These are phyloP conservation scores for Aphis gossypii DNA, from an alignment of 1,140 invertebrate species.

Conservation along the genomic window DNA sequence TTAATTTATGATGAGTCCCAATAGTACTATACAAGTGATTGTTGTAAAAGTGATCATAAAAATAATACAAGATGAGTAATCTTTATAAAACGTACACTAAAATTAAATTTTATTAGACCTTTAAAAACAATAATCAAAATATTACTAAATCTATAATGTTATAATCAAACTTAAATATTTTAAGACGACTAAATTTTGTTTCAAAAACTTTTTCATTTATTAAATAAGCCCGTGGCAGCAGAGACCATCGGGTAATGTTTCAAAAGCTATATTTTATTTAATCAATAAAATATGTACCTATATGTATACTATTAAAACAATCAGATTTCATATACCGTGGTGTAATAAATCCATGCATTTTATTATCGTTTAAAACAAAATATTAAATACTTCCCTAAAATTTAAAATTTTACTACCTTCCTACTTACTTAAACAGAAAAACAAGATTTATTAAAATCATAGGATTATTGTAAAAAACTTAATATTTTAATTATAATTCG, in stretches of 20 bases:
- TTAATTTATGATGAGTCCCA: slow-evolving; percentile 1
- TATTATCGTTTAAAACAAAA: not conserved
- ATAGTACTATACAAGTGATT: not conserved
- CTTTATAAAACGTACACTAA: not conserved
- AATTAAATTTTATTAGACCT: not conserved
- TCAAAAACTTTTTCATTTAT: no score
- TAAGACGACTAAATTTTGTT: not conserved
- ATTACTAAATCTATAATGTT: not conserved
- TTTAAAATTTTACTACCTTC: not conserved
- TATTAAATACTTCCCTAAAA: not conserved
- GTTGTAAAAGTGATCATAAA: not conserved
- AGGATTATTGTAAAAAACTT: not conserved
- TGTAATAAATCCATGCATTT: not conserved
- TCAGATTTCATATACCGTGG: not conserved
- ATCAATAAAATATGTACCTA: not conserved
- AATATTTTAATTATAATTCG: not conserved
- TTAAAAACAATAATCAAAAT: not conserved
- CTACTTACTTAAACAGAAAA: not conserved
- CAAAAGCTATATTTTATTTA: not conserved
- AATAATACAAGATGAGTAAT: not conserved
- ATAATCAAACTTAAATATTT: not conserved
- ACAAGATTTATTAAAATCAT: not conserved
- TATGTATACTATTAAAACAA: not conserved
- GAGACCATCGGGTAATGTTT: no score
- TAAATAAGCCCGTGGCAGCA: no score